phyloP scores from a whole-genome alignment of 92 coral and sea anemone species.

The Hydrozoanthus gracilis region DNA sequence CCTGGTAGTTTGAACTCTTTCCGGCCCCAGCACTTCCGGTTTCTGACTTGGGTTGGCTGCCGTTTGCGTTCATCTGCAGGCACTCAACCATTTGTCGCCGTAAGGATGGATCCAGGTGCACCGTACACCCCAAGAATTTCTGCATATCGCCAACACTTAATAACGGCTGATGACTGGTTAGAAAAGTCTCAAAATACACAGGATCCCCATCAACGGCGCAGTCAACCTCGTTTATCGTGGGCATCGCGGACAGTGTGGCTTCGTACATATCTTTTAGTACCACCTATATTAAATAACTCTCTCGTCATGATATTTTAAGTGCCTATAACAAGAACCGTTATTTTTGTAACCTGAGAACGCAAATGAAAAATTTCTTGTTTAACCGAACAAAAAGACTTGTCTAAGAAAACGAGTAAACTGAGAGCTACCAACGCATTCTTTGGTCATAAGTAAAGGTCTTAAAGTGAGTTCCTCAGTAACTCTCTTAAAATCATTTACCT shows the following conservation, averaged over 20 bases:
- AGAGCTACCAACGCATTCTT: too few species aligned
- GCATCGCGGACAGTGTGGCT: slow-evolving; percentile 92
- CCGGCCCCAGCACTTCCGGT: slow-evolving; percentile 72
- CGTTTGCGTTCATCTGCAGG: slow-evolving; percentile 69
- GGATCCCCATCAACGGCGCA: slow-evolving; percentile 98
- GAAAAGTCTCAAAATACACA: slow-evolving; percentile 94
- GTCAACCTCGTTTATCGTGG: slow-evolving; percentile 90
- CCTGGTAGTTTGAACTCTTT: slow-evolving; percentile 75
- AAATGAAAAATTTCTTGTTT: too few species aligned
- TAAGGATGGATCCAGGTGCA: slow-evolving; percentile 90
- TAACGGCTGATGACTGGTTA: slow-evolving; percentile 92
- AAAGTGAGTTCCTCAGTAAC: too few species aligned
- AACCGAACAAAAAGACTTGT: too few species aligned
- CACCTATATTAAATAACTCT: slow-evolving; percentile 26
- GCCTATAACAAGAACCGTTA: background rate
- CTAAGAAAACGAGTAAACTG: too few species aligned
- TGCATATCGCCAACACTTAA: slow-evolving; percentile 82
- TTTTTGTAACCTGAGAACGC: too few species aligned
- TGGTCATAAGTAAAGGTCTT: too few species aligned
- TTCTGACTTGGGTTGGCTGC: slow-evolving; percentile 76
- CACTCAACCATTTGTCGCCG: slow-evolving; percentile 95
- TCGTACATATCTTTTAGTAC: slow-evolving; percentile 87
- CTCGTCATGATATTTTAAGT: background rate
- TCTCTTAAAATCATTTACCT: too few species aligned
- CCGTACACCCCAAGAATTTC: slow-evolving; percentile 82